Evolutionary conservation across 2,113 vertebrate genomes (phyloP), one percentile per base, ranked within the genome.

Genomic region (Epinephelus fuscoguttatus): DNA sequence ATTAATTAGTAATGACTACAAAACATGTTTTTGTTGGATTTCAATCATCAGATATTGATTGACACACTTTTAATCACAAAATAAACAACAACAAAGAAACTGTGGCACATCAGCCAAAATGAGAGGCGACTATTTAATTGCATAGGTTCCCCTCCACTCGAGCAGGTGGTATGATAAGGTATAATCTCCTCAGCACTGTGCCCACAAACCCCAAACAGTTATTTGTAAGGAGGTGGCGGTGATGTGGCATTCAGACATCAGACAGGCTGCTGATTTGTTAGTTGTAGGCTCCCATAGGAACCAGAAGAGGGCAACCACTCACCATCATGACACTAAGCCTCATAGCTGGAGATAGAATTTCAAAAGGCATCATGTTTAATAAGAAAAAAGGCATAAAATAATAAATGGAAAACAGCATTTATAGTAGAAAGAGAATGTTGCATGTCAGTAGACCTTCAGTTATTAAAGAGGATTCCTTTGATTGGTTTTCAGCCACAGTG

Each of bases 271-370:
- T 10, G 13, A 55, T 60, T 8, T 52, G 14, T 70, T 21, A 53
- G 13, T 47, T 93, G 91, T 83, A 84, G 3, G 2, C 57, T 66
- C 75, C 19, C 75, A 78, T 2, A 68, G 55, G 6, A 81, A 83
- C 91, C 93, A 90, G 57, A 74, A 91, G 92, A 88, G 89, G 91
- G 90, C 89, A 82, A 73, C 55, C 67, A 73, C 21, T 84, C 47
- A 81, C 85, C 64, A 67, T 23, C 1, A 63, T 53, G 12, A 71
- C 18, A 30, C 0, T 17, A 33, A 70, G 33, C 33, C 21, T 40
- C 4, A 0, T 5, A 11, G 23, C 6, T 1, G 1, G 23, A 45
- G 18, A 7, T 10, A 13, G 17, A 50, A 45, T 25, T 52, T 49
- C 18, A 61, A 59, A 79, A 60, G 10, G 18, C 14, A 75, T 64